phyloP scores from a whole-genome alignment of 2,888 invertebrate genomes.

The Belgica antarctica region DNA sequence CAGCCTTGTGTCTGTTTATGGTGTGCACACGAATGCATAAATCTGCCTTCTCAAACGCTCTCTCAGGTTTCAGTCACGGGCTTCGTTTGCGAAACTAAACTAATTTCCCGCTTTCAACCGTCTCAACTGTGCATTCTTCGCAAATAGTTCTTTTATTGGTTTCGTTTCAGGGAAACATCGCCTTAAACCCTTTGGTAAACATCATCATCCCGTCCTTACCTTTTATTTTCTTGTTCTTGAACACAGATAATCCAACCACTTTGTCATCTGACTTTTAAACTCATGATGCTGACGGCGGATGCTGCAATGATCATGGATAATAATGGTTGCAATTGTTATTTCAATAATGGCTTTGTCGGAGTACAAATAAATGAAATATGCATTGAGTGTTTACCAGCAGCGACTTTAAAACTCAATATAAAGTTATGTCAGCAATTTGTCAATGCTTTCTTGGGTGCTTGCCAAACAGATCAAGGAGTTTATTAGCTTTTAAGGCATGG shows the following conservation, averaged over 20 bases:
- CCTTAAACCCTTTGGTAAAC: constrained; percentile 24
- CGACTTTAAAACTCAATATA: constrained; percentile 26
- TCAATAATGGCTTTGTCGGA: constrained; percentile 39
- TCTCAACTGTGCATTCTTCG: too few relatives aligned
- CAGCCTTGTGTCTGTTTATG: constrained; percentile 37
- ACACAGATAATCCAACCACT: constrained; percentile 41
- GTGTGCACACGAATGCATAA: constrained; percentile 38
- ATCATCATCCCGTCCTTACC: constrained; percentile 28
- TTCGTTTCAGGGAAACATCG: constrained; percentile 1
- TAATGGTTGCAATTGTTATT: constrained; percentile 41
- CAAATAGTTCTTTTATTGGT: constrained; percentile 22
- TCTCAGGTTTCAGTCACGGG: constrained; percentile 6
- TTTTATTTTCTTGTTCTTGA: constrained; percentile 15
- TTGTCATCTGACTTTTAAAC: constrained; percentile 27
- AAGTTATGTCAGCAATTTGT: constrained; percentile 41
- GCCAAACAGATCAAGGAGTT: constrained; percentile 34
- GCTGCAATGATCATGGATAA: constrained; percentile 36
- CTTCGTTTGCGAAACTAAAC: constrained; percentile 14
- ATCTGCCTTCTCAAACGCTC: neutral
- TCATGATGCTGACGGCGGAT: constrained; percentile 6
- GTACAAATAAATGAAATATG: constrained; percentile 27
- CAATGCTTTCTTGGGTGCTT: constrained; percentile 22
- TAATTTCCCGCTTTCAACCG: constrained; percentile 15
- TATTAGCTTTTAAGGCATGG: too few relatives aligned
- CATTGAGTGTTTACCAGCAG: constrained; percentile 2